phyloP scores from a whole-genome alignment of 2,888 invertebrate genomes.

The Ischnura elegans region DNA sequence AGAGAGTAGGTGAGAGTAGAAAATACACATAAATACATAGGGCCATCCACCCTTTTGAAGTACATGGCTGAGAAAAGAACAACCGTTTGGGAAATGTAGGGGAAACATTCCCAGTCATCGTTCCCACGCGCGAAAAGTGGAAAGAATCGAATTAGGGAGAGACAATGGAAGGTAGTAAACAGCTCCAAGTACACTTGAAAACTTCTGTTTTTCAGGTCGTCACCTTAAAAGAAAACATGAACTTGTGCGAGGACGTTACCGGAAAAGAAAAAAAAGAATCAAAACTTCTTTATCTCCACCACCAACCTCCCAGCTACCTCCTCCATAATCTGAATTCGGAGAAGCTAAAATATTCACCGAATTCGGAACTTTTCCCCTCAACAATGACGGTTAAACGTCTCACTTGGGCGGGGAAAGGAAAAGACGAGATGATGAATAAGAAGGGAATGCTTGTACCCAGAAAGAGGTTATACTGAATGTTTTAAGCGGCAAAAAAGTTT shows the following conservation, averaged over 20 bases:
- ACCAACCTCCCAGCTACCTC: neutral
- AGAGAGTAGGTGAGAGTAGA: no score
- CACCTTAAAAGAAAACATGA: slow-evolving; percentile 16
- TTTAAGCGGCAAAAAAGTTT: slow-evolving; percentile 8
- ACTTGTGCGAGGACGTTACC: neutral
- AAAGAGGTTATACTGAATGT: neutral
- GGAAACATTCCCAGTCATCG: no score
- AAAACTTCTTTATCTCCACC: neutral
- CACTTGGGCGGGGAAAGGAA: neutral
- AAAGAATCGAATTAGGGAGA: neutral
- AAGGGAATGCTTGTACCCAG: neutral
- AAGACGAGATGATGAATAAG: neutral
- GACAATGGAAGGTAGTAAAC: neutral
- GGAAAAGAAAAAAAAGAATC: neutral
- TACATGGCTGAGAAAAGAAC: no score
- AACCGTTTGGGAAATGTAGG: no score
- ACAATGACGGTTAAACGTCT: neutral
- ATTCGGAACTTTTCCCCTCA: neutral
- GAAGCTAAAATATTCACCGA: slow-evolving; percentile 25
- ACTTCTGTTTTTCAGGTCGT: neutral
- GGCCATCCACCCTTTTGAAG: no score
- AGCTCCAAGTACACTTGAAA: neutral
- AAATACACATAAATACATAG: no score
- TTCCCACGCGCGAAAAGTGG: no score
- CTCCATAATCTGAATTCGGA: neutral